Conservation (phyloP, 1,140 invertebrate genomes). For the Drosophila erecta region DNA sequence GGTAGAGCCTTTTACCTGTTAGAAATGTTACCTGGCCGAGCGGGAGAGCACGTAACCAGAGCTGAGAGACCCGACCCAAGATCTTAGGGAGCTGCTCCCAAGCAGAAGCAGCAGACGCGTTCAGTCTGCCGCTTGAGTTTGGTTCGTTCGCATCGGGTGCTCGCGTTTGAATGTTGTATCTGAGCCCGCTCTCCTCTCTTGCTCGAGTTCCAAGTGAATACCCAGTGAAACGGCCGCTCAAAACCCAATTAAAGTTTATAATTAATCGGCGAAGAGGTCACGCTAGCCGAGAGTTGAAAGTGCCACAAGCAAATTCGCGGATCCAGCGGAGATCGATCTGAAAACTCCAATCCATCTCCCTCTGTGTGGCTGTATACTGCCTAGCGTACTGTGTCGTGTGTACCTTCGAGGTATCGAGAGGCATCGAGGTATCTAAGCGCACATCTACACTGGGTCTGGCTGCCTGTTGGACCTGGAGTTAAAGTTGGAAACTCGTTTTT, state of each 20-base stretch:
- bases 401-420: slow-evolving; percentile 72
- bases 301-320: slow-evolving; percentile 17
- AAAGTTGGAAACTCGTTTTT: slow-evolving; percentile 80
- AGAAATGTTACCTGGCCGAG: slow-evolving; percentile 45
- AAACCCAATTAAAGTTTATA: slow-evolving; percentile 54
- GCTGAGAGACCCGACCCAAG: not conserved
- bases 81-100: slow-evolving; percentile 10
- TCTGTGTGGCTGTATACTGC: not conserved
- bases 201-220: not conserved
- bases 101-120: slow-evolving; percentile 2
- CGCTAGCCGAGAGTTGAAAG: slow-evolving; percentile 32
- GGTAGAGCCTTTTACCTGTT: slow-evolving; percentile 49
- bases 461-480: slow-evolving; percentile 55
- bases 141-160: slow-evolving; percentile 38
- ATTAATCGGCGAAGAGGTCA: slow-evolving; percentile 41
- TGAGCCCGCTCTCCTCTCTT: not conserved
- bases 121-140: slow-evolving; percentile 63
- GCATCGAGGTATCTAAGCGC: slow-evolving; percentile 77
- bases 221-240: slow-evolving; percentile 16
- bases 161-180: not conserved
- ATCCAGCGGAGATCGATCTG: slow-evolving; percentile 17
- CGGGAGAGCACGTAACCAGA: slow-evolving; percentile 11
- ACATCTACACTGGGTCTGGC: slow-evolving; percentile 55
- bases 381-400: slow-evolving; percentile 10
- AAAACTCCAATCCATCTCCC: not conserved